Conservation (phyloP, 2,113 vertebrate genomes). For the Notarius quadriscutis region DNA sequence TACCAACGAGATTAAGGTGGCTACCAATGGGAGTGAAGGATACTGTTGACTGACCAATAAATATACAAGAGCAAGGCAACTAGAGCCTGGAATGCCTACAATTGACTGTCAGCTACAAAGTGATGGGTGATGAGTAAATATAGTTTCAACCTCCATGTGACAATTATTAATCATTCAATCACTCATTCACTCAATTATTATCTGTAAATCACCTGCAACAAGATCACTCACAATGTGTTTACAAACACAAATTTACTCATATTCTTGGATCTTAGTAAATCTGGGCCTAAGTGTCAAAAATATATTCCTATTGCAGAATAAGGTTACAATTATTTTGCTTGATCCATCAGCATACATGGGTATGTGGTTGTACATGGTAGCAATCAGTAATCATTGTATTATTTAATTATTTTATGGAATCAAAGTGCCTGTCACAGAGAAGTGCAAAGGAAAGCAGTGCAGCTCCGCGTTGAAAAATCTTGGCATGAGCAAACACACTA, state of each 20-base stretch:
- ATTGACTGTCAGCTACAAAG: not conserved
- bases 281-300: not conserved
- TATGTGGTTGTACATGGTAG: slow-evolving; percentile 3
- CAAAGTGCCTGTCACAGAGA: too few relatives aligned
- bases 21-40: too few relatives aligned
- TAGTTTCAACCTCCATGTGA: not conserved
- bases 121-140: not conserved
- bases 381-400: not conserved
- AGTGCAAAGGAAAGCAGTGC: slow-evolving; percentile 34
- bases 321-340: not conserved
- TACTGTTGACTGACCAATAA: too few relatives aligned
- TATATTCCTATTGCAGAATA: not conserved
- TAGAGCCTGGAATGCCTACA: not conserved
- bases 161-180: too few relatives aligned
- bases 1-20: too few relatives aligned
- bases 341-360: not conserved
- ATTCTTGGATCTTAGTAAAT: not conserved
- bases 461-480: slow-evolving; percentile 50
- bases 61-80: not conserved
- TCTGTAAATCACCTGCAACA: not conserved
- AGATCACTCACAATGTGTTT: not conserved
- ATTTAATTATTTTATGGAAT: not conserved
- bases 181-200: not conserved
- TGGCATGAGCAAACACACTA: slow-evolving; percentile 60
- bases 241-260: not conserved